Conservation (phyloP, 2,888 invertebrate genomes). For the Oscheius sp. region DNA sequence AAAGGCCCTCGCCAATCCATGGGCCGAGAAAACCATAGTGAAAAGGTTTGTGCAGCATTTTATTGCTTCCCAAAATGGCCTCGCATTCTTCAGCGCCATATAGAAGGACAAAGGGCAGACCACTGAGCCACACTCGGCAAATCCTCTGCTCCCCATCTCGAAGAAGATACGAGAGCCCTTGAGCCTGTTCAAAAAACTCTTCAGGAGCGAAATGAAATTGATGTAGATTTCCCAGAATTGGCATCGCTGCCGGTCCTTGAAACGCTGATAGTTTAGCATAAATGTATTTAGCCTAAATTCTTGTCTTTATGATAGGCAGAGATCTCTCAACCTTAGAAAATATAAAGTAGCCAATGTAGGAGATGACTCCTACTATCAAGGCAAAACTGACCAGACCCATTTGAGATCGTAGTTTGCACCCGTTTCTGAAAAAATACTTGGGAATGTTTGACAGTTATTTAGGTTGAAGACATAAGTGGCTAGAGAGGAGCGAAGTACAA, state of each 20-base stretch:
- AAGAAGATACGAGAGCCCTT: slow-evolving; percentile 67
- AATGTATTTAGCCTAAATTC: slow-evolving; percentile 37
- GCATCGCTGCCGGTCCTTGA: slow-evolving; percentile 64
- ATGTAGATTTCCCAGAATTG: slow-evolving; percentile 65
- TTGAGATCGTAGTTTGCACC: neutral
- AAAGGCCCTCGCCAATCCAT: slow-evolving; percentile 75
- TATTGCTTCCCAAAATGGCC: slow-evolving; percentile 69
- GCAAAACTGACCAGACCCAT: slow-evolving; percentile 48
- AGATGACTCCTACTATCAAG: slow-evolving; percentile 37
- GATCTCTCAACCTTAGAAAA: slow-evolving; percentile 32
- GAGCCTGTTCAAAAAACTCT: slow-evolving; percentile 69
- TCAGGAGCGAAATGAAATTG: slow-evolving; percentile 67
- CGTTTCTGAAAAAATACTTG: slow-evolving; percentile 7
- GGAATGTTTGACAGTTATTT: neutral
- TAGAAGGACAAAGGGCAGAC: slow-evolving; percentile 65
- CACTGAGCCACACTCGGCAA: slow-evolving; percentile 64
- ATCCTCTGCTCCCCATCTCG: slow-evolving; percentile 56
- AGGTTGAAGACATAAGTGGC: neutral
- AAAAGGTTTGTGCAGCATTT: slow-evolving; percentile 71
- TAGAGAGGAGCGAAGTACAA: neutral
- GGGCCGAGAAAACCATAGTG: slow-evolving; percentile 73
- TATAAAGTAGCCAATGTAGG: slow-evolving; percentile 38
- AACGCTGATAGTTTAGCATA: slow-evolving; percentile 51
- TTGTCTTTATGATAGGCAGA: neutral
- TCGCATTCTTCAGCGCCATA: slow-evolving; percentile 69